phyloP scores from a whole-genome alignment of 1,140 invertebrate genomes.

The Ylistrum balloti region DNA sequence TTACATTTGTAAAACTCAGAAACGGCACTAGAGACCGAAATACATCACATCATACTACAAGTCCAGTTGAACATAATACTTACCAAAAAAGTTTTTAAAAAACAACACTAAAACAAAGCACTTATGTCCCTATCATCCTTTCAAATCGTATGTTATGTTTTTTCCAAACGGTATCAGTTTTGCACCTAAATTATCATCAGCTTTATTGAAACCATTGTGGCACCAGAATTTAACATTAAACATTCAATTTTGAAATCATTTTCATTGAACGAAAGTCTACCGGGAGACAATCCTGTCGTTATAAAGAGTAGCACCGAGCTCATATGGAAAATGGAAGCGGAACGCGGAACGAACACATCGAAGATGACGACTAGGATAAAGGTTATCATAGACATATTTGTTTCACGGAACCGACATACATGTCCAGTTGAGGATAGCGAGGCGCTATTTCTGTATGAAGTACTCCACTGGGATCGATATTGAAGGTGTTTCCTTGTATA shows the following conservation, averaged over 20 bases:
- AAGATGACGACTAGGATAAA: not conserved
- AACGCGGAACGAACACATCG: not conserved
- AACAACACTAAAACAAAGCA: not conserved
- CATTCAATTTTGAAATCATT: constrained; percentile 3
- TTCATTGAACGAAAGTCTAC: not conserved
- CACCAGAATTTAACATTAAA: constrained; percentile 38
- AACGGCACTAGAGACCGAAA: not conserved
- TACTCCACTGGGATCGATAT: not conserved
- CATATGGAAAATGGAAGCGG: not conserved
- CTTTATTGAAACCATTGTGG: not conserved
- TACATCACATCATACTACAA: not conserved
- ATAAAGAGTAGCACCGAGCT: not conserved
- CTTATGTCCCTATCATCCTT: not conserved
- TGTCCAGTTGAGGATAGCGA: not conserved
- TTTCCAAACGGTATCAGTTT: not conserved
- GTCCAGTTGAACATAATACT: not conserved
- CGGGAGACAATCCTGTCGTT: not conserved
- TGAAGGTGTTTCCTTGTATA: not conserved
- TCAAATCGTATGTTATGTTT: not conserved
- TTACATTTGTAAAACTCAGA: not conserved
- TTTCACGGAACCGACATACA: not conserved
- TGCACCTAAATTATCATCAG: not conserved
- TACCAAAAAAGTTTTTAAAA: not conserved
- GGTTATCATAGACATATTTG: constrained; percentile 21
- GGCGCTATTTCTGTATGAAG: not conserved